Base-by-base conservation (phyloP, 2,113 vertebrate genomes). In the Leucosticte australis region DNA sequence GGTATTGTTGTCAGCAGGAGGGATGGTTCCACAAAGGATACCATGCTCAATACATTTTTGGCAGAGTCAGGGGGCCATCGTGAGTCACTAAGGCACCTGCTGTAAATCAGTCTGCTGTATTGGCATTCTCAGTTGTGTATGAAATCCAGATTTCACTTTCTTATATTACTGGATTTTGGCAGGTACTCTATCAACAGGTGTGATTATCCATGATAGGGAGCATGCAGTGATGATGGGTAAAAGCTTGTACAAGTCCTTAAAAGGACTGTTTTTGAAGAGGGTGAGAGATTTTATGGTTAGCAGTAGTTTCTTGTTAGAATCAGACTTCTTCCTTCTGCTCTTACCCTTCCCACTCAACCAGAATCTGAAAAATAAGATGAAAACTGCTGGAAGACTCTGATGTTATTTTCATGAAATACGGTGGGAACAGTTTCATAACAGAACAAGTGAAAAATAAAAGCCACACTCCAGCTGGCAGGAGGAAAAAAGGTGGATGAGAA, bases 81-180 rank as follows among this genome's bases (percentile, higher is more conserved):
- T 95, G 95, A 96, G 46, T 94, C 95, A 94, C 82, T 77, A 57
- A 94, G 77, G 49, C 87, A 96, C 92, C 96, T 96, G 92, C 92
- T 96, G 83, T 76, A 95, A 73, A 67, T 83, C 84, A 89, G 55
- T 60, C 87, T 94, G 65, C 82, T 91, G 41, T 65, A 74, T 0
- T 92, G 92, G 84, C 93, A 90, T 88, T 92, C 92, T 73, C 71
- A 84, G 26, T 49, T 77, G 35, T 57, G 60, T 76, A 11, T 70
- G 69, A 92, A 87, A 70, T 86, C 75, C 75, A 86, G 67, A 77
- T 86, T 81, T 88, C 73, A 52, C 47, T 96, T 94, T 83, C 56
- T 87, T 71, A 56, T 41, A 10, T 80, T 94, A 47, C 7, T 10
- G 30, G 4, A 15, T 86, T 91, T 91, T 88, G 88, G 76, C 79